A percentile compares a stretch with the other conserved stretches of the same genome.
phyloP scores from a whole-genome alignment of 2,888 invertebrate species.

The Caradrina clavipalpis region DNA sequence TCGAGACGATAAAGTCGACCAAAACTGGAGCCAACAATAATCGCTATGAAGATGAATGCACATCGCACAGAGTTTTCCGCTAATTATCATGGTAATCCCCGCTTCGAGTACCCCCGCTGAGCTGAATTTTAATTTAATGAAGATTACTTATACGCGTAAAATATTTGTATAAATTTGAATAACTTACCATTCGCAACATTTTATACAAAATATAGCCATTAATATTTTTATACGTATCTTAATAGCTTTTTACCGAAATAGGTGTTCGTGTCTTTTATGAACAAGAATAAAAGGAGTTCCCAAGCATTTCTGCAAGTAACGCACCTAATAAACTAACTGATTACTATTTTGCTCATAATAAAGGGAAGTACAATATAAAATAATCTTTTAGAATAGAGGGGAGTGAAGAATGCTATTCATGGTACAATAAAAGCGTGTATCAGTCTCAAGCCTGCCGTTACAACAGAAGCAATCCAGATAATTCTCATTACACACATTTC shows the following conservation, averaged over 20 bases:
- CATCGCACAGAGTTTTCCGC: slow-evolving; percentile 80
- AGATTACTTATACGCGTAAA: slow-evolving; percentile 65
- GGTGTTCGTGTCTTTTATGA: slow-evolving; percentile 65
- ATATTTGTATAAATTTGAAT: slow-evolving; percentile 69
- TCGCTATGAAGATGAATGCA: slow-evolving; percentile 72
- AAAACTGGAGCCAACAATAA: slow-evolving; percentile 33
- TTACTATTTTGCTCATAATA: slow-evolving; percentile 86
- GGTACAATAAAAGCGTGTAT: slow-evolving; percentile 82
- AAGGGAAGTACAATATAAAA: slow-evolving; percentile 85
- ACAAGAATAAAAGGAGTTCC: slow-evolving; percentile 71
- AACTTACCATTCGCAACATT: slow-evolving; percentile 60
- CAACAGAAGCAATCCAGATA: slow-evolving; percentile 89
- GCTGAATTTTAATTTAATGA: slow-evolving; percentile 77
- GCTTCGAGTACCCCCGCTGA: slow-evolving; percentile 72
- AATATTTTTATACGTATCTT: slow-evolving; percentile 52
- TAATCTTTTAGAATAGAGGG: slow-evolving; percentile 85
- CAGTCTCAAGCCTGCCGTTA: slow-evolving; percentile 83
- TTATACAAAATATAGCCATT: slow-evolving; percentile 62
- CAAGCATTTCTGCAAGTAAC: slow-evolving; percentile 85
- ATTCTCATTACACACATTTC: slow-evolving; percentile 90
- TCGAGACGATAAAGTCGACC: slow-evolving; percentile 32
- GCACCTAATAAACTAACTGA: slow-evolving; percentile 87
- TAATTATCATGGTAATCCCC: slow-evolving; percentile 84
- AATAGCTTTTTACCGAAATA: slow-evolving; percentile 65
- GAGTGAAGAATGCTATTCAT: slow-evolving; percentile 87